Evolutionary conservation across 2,888 invertebrate species (phyloP), one percentile per base, ranked within the genome.

Genomic region (Drosophila mimetica): DNA sequence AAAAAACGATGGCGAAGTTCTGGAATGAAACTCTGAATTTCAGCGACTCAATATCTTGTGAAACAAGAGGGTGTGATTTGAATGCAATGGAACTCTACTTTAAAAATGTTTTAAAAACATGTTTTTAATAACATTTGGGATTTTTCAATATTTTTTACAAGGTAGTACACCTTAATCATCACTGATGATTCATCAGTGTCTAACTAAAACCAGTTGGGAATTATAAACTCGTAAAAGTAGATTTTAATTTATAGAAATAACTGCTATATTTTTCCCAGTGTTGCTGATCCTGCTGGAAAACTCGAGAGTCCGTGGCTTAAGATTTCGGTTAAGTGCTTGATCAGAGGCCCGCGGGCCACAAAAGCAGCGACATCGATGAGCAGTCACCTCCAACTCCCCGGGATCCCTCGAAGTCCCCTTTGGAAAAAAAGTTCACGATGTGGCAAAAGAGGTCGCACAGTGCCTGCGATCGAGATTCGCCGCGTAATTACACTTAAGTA

Each of bases 401-500:
- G 11, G 6, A 59, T 18, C 53, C 67, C 44, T 50, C 22, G 20
- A 30, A 55, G 32, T 5, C 20, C 39, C 22, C 9, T 1, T 57
- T 58, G 67, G 65, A 64, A 67, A 64, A 67, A 61, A 44, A 80
- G 78, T 77, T 86, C 85, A 84, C 70, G 60, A 70, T 61, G 85
- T 71, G 61, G 58, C 69, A 73, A 81, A 78, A 72, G 87, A 86
- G 87, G 85, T 87, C 82, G 87, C 55, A 65, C 65, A 34, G 70
- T 58, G 63, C 41, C 65, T 58, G 67, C 57, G 67, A 69, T 69
- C 72, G 60, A 71, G 71, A 71, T 54, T 58, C 72, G 73, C 60
- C 71, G 64, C 67, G 85, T 86, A 86, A 86, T 86, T 86, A 75
- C 75, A 86, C 73, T 86, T 84, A 86, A 85, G 81, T 86, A 76